These are phyloP conservation scores for Drosophila phalerata DNA, from an alignment of 2,888 invertebrate species.

Conservation along the genomic window DNA sequence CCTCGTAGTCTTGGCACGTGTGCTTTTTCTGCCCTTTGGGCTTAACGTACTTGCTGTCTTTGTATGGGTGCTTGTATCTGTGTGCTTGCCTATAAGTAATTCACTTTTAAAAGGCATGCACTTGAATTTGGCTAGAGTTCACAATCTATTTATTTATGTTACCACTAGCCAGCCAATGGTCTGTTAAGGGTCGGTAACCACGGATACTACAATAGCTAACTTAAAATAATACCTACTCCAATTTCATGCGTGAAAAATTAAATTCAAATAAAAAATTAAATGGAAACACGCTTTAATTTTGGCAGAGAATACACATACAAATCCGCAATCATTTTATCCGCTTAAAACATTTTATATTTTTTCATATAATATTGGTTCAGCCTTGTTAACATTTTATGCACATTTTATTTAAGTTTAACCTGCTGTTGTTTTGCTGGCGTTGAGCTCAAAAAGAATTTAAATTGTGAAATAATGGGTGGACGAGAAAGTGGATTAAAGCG, in stretches of 20 bases:
- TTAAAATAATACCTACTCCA: conserved; percentile 4
- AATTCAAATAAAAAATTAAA: conserved; percentile 5
- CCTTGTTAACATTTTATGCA: conserved; percentile 18
- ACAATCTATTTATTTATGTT: conserved; percentile 27
- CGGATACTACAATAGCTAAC: not conserved
- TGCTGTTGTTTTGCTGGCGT: not conserved
- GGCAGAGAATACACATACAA: not conserved
- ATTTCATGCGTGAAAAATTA: not conserved
- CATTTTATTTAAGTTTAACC: conserved; percentile 19
- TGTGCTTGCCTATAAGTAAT: conserved; percentile 37
- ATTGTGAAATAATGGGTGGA: conserved; percentile 9
- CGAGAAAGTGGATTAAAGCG: conserved; percentile 22
- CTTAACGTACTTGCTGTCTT: conserved; percentile 34
- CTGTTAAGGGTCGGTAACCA: not conserved
- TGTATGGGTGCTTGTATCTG: conserved; percentile 1
- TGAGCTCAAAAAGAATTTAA: conserved; percentile 17
- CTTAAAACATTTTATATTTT: conserved; percentile 3
- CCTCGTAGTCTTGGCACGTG: conserved; percentile 45
- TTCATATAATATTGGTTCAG: conserved; percentile 20
- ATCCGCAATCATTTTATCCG: conserved; percentile 14
- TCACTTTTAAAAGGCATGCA: conserved; percentile 37
- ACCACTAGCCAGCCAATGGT: not conserved
- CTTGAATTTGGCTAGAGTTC: conserved; percentile 31
- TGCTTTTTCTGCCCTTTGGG: conserved; percentile 53
- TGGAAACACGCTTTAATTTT: not conserved